phyloP scores from a whole-genome alignment of 2,797 vertebrate species.

The Poeciliopsis turneri region DNA sequence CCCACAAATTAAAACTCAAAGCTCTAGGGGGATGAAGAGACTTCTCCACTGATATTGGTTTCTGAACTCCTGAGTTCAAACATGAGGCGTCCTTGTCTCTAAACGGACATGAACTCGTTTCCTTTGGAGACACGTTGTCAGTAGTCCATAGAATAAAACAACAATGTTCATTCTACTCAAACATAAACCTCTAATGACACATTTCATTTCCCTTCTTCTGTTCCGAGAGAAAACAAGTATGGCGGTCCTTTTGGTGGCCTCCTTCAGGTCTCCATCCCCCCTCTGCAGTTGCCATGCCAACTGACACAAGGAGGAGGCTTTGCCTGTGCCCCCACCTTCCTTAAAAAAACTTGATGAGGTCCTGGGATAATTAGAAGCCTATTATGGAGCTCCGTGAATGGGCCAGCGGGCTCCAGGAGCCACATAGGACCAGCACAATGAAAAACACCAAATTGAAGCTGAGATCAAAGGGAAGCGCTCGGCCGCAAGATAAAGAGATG shows the following conservation, averaged over 20 bases:
- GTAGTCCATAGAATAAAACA: too few relatives aligned
- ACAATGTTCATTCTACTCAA: too few relatives aligned
- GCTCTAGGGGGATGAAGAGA: too few relatives aligned
- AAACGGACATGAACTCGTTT: too few relatives aligned
- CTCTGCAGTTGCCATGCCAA: conserved; percentile 73
- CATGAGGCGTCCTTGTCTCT: too few relatives aligned
- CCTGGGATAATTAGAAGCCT: conserved; percentile 77
- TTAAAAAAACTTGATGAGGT: conserved; percentile 67
- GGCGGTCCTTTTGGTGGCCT: conserved; percentile 47
- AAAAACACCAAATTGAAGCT: conserved; percentile 56
- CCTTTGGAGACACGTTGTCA: too few relatives aligned
- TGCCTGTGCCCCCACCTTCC: not conserved
- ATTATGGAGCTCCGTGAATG: conserved; percentile 71
- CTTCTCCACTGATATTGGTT: too few relatives aligned
- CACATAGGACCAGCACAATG: conserved; percentile 47
- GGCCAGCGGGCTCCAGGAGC: conserved; percentile 50
- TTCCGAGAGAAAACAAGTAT: conserved; percentile 6
- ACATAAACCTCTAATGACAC: not conserved
- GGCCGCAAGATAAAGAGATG: conserved; percentile 45
- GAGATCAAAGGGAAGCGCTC: conserved; percentile 64
- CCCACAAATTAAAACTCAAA: conserved; percentile 4
- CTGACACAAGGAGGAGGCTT: conserved; percentile 61
- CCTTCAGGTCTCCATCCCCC: conserved; percentile 49
- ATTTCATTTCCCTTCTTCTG: conserved; percentile 20
- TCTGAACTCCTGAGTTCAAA: too few relatives aligned